Percentiles rank a stretch among this genome's conserved stretches.
phyloP scores from a whole-genome alignment of 2,113 vertebrate genomes.

The Prolemur simus region DNA sequence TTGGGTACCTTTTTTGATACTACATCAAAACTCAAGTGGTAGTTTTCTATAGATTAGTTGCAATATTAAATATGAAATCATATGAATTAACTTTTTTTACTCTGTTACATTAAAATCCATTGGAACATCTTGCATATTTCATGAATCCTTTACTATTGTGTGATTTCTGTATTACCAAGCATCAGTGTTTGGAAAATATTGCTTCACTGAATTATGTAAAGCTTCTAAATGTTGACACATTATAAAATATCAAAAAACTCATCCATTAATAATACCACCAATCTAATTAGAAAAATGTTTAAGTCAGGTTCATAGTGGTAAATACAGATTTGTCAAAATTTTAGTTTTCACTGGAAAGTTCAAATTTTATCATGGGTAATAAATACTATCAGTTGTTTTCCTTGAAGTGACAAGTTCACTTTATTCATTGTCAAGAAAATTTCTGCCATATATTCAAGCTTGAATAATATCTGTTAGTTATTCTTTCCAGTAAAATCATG shows the following conservation, averaged over 20 bases:
- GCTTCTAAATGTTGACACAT: background rate
- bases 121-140: background rate
- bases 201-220: background rate
- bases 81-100: background rate
- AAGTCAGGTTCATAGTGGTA: background rate
- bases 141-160: background rate
- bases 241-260: background rate
- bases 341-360: background rate
- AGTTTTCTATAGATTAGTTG: background rate
- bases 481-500: background rate
- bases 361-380: constrained; percentile 17
- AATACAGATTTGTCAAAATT: background rate
- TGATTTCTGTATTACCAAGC: background rate
- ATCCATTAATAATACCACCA: background rate
- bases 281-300: background rate
- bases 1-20: background rate
- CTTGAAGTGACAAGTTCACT: background rate
- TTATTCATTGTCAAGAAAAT: background rate
- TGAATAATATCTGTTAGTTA: background rate
- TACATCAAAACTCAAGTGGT: background rate
- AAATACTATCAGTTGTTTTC: background rate
- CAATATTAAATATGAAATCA: background rate
- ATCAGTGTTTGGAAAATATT: constrained; percentile 25
- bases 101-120: constrained; percentile 7
- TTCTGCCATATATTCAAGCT: background rate